Evolutionary conservation across 2,797 vertebrate species (phyloP), one percentile per base, ranked within the genome.

Genomic region (Xenentodon cancila): DNA sequence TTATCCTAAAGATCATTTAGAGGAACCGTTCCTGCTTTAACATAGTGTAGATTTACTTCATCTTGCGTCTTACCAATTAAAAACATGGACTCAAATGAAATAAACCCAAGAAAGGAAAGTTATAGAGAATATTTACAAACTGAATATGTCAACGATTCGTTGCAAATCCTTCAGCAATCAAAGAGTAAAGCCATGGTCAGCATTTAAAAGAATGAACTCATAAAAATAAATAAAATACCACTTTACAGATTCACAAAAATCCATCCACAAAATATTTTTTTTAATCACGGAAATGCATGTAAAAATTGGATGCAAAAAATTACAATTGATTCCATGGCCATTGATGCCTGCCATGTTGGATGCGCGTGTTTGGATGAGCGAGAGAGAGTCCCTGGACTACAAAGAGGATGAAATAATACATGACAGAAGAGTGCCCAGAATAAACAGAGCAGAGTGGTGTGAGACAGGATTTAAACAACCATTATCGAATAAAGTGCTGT

Each of bases 401-500:
- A 68, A 68, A 79, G 20, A 34, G 45, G 43, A 54, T 65, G 67
- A 65, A 81, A 83, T 76, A 80, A 78, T 65, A 59, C 11, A 67
- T 73, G 51, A 53, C 58, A 64, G 56, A 19, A 61, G 58, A 62
- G 55, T 54, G 59, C 61, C 63, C 44, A 21, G 55, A 84, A 71
- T 71, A 78, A 75, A 74, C 55, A 67, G 51, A 21, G n/a, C 40
- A 9, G 61, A 75, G 55, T 8, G 25, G 19, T 55, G 45, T 51
- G 62, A 69, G 63, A 52, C 42, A 2, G 46, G 42, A 75, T 71
- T 75, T 77, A 80, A 80, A 65, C 51, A 45, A 48, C 58, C 59
- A 71, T 75, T 78, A 73, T 74, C 66, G 64, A 70, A 69, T 71
- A 51, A 79, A 80, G 74, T 73, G 62, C 60, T 43, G 22, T 43